Conservation (phyloP, 1,140 invertebrate species). For the Bombus affinis region DNA sequence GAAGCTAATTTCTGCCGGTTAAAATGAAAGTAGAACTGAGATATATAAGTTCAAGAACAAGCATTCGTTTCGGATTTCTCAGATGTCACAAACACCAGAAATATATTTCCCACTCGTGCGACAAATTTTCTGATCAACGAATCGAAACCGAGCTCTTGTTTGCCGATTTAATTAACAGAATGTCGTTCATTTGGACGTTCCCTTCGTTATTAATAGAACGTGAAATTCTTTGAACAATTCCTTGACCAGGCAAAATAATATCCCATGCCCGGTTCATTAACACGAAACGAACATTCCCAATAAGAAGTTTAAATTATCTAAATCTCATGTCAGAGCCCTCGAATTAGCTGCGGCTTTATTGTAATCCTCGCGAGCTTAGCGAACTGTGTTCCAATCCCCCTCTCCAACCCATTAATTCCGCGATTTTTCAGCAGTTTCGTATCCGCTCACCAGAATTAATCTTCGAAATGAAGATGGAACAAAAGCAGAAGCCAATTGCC, state of each 20-base stretch:
- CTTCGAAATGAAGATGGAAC: conserved; percentile 20
- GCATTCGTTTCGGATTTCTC: too few relatives aligned
- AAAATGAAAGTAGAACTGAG: too few relatives aligned
- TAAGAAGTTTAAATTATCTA: conserved; percentile 19
- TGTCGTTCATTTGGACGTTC: not conserved
- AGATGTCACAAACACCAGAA: too few relatives aligned
- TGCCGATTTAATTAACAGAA: not conserved
- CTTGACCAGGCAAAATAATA: not conserved
- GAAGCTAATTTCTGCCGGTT: too few relatives aligned
- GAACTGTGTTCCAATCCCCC: not conserved
- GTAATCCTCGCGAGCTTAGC: conserved; percentile 6
- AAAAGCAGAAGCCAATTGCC: conserved; percentile 36
- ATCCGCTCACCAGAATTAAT: conserved; percentile 26
- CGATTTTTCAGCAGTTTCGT: conserved; percentile 35
- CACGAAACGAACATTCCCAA: not conserved
- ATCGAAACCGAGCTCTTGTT: not conserved
- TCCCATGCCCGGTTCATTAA: not conserved
- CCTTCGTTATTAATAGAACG: not conserved
- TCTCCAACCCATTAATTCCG: not conserved
- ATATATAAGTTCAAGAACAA: too few relatives aligned
- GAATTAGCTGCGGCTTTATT: conserved; percentile 6
- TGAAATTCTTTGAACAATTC: not conserved
- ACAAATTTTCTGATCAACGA: too few relatives aligned
- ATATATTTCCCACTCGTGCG: too few relatives aligned
- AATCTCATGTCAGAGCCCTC: conserved; percentile 7